These are phyloP conservation scores for Castor canadensis DNA, from an alignment of 2,113 vertebrate genomes.

Conservation along the genomic window DNA sequence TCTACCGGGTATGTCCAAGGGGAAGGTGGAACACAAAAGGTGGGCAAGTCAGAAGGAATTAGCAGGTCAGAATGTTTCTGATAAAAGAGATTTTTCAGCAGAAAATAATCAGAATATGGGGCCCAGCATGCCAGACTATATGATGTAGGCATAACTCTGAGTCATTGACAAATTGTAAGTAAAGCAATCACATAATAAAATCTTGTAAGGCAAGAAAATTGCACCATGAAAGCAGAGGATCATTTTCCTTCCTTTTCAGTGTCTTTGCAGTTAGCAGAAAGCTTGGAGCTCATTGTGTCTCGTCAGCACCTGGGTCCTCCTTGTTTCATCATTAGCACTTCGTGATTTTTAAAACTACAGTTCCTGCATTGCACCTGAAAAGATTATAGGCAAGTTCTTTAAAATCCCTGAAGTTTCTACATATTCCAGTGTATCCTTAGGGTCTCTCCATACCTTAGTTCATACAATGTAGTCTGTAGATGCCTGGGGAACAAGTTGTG, in stretches of 20 bases:
- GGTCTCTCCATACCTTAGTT: background rate
- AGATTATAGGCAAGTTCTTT: too few species aligned
- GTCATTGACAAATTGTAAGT: background rate
- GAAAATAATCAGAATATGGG: background rate
- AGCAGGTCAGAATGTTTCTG: background rate
- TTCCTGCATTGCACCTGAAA: too few species aligned
- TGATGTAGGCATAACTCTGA: background rate
- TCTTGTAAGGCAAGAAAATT: too few species aligned
- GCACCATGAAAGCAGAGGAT: too few species aligned
- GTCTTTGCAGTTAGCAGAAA: background rate
- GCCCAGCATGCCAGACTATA: background rate
- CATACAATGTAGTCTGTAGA: background rate
- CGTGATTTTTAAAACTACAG: too few species aligned
- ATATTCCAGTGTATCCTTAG: background rate
- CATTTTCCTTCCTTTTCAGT: background rate
- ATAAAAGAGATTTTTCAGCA: background rate
- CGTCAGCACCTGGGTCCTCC: too few species aligned
- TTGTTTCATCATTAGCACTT: too few species aligned
- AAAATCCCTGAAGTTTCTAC: too few species aligned
- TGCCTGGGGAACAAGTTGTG: too few species aligned
- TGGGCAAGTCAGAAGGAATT: background rate
- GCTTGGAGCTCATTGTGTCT: background rate
- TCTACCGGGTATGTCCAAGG: constrained; percentile 90
- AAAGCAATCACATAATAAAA: too few species aligned
- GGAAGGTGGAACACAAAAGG: background rate